These are phyloP conservation scores for Pteropus rufus DNA, from an alignment of 2,797 vertebrate genomes.

Conservation along the genomic window DNA sequence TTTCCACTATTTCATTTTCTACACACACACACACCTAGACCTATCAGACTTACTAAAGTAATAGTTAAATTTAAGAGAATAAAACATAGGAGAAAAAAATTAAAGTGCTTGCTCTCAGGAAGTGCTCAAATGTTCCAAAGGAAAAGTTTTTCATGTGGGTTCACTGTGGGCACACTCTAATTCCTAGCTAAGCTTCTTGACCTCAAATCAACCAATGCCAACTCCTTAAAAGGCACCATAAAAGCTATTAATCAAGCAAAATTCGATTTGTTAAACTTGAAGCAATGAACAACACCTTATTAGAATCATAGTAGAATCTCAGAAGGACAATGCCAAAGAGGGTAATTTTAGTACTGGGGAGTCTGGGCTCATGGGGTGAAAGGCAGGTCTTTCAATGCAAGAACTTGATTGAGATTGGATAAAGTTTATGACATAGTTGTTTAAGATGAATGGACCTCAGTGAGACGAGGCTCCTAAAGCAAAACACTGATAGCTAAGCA, in stretches of 20 bases:
- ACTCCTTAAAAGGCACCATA: not conserved
- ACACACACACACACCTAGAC: not conserved
- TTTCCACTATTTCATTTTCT: not conserved
- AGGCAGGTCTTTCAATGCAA: not conserved
- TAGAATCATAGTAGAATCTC: not conserved
- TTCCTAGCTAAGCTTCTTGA: not conserved
- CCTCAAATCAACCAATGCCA: not conserved
- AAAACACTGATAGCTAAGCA: not conserved
- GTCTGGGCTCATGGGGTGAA: not conserved
- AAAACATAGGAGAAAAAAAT: not conserved
- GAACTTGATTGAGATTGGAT: not conserved
- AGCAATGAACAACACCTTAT: not conserved
- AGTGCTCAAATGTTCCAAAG: not conserved
- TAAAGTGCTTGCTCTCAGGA: not conserved
- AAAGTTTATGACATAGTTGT: not conserved
- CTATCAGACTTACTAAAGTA: not conserved
- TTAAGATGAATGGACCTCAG: not conserved
- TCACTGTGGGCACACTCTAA: not conserved
- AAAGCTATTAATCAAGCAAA: not conserved
- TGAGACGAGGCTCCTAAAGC: not conserved
- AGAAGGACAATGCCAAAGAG: not conserved
- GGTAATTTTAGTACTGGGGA: not conserved
- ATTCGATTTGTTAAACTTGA: not conserved
- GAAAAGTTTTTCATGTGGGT: not conserved
- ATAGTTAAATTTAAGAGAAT: not conserved